These are phyloP conservation scores for Phenacoccus solenopsis DNA, from an alignment of 1,140 invertebrate species.

Conservation along the genomic window DNA sequence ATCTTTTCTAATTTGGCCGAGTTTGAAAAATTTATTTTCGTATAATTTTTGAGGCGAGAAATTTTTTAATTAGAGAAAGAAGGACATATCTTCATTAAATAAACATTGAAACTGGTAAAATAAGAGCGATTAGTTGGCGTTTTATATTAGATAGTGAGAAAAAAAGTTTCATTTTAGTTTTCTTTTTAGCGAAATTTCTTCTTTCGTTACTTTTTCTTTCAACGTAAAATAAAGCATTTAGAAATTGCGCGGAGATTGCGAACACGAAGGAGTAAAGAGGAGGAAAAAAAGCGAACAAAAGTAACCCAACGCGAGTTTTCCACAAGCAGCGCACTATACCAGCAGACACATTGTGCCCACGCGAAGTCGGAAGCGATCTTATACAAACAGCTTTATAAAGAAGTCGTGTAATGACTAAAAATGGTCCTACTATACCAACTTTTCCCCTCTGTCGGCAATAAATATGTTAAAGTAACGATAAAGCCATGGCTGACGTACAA, in stretches of 20 bases:
- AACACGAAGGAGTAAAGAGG: background rate
- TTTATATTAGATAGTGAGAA: too few species aligned
- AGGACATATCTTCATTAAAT: too few species aligned
- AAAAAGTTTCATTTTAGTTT: too few species aligned
- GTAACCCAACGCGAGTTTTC: background rate
- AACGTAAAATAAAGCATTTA: background rate
- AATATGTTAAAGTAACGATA: slow-evolving; percentile 3
- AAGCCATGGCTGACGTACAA: background rate
- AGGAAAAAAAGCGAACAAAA: background rate
- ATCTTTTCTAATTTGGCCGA: too few species aligned
- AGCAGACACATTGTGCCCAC: background rate
- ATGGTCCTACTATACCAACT: background rate
- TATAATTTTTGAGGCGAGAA: too few species aligned
- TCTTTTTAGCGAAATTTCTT: too few species aligned
- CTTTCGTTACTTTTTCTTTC: background rate
- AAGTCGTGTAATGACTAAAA: slow-evolving; percentile 2
- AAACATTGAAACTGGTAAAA: too few species aligned
- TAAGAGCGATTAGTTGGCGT: too few species aligned
- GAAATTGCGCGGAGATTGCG: background rate
- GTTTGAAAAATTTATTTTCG: too few species aligned
- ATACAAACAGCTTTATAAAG: background rate
- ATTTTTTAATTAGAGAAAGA: too few species aligned
- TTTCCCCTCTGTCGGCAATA: background rate
- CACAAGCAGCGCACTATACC: background rate
- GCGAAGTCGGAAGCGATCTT: background rate